Evolutionary conservation across 1,140 invertebrate species (phyloP), one percentile per base, ranked within the genome.

Genomic region (Cheumatopsyche charites): DNA sequence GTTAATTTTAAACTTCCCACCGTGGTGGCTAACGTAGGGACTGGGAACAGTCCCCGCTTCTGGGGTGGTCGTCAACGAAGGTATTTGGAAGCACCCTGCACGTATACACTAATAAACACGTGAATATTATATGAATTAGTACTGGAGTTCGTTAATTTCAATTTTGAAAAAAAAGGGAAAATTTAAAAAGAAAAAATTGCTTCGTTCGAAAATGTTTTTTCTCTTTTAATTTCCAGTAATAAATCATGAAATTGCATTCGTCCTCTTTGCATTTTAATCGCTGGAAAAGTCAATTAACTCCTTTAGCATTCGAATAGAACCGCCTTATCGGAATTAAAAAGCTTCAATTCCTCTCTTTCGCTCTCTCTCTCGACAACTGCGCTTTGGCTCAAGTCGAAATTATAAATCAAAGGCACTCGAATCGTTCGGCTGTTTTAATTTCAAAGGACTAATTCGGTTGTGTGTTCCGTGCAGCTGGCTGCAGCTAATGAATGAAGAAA

Each of bases 1-100:
- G 74, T 75, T 75, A 75, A 75, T 75, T 75, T 75, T 73, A 75
- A 75, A 75, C 74, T 73, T 75, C 62, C 74, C 71, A 72, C 74
- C 62, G 47, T 43, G 23, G 41, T 13, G 55, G 55, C 55, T n/a
- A 25, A n/a, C 26, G 29, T 13, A 13, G 17, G 13, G 29, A 4
- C 9, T 3, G 29, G 29, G 29, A 36, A 9, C 29, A 36, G 29
- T 9, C 29, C 29, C 29, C 9, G 29, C 29, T 36, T 36, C 62
- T 23, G 55, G 19, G 19, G 49, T 36, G 29, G 9, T 36, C 29
- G 29, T 36, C 29, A 36, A 15, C 17, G 17, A 49, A 49, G 13
- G 13, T 13, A 49, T 49, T 43, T 49, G 17, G 45, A n/a, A 49
- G 4, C 45, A 49, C 45, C 29, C 3, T 36, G 9, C 9, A 36